Evolutionary conservation across 2,113 vertebrate genomes (phyloP).

Genomic region (Gallinago jamesoni): DNA sequence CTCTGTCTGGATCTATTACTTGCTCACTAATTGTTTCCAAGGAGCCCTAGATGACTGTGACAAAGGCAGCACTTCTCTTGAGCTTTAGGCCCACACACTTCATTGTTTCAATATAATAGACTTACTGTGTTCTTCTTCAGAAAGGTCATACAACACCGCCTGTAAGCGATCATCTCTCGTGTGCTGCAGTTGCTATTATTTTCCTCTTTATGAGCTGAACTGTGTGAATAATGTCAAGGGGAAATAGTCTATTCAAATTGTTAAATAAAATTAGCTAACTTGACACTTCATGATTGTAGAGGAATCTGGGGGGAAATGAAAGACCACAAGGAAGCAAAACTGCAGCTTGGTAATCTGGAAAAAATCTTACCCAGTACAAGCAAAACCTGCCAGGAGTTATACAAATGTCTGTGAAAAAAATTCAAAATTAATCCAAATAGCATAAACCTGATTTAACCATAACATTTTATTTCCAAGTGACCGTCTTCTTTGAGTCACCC

Average conservation of each 20-base stretch:
- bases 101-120: background rate
- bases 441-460: background rate
- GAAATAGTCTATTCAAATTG: background rate
- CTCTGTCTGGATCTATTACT: background rate
- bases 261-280: constrained; percentile 23
- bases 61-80: background rate
- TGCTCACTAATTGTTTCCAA: background rate
- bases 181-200: background rate
- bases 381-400: background rate
- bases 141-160: background rate
- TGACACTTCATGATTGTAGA: background rate
- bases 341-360: background rate
- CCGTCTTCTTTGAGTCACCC: background rate
- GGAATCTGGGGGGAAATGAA: background rate
- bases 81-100: background rate
- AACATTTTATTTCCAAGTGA: background rate
- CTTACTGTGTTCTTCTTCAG: background rate
- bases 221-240: background rate
- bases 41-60: background rate
- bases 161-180: background rate
- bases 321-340: background rate
- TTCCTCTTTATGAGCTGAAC: background rate
- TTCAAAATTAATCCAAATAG: background rate
- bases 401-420: background rate
- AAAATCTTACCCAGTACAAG: background rate